Conservation (phyloP, 2,113 vertebrate genomes). For the Micronycteris hirsuta region DNA sequence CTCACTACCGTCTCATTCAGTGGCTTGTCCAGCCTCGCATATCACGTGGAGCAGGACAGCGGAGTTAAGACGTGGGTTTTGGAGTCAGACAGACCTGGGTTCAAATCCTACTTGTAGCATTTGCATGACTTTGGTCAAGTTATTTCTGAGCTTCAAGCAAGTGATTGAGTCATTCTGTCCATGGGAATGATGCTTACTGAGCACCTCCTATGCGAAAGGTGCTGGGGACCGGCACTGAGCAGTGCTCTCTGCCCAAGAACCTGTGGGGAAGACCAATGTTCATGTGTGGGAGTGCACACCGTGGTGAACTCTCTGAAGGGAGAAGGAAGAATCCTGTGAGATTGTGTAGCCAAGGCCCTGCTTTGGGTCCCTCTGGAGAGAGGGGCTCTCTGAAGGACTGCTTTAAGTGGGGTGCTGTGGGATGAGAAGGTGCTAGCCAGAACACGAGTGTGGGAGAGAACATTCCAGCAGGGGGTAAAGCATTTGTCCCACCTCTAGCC, state of each 20-base stretch:
- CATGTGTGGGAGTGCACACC: not conserved
- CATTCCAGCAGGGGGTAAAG: not conserved
- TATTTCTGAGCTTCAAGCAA: not conserved
- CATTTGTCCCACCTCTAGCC: not conserved
- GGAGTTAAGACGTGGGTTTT: not conserved
- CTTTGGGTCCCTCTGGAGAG: not conserved
- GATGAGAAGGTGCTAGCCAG: not conserved
- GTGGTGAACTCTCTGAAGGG: not conserved
- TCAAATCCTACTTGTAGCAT: not conserved
- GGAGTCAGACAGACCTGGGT: not conserved
- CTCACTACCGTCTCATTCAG: not conserved
- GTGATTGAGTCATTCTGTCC: not conserved
- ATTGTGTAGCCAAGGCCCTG: not conserved
- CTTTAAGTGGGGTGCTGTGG: not conserved
- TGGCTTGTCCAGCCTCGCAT: not conserved
- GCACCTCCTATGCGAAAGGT: not conserved
- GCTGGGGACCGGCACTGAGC: not conserved
- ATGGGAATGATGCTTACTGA: not conserved
- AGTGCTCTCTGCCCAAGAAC: not conserved
- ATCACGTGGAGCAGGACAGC: no score
- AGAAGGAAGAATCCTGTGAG: not conserved
- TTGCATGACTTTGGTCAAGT: not conserved
- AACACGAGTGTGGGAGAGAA: not conserved
- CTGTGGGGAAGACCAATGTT: not conserved
- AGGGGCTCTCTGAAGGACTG: not conserved